phyloP scores from a whole-genome alignment of 2,113 vertebrate species.

The Caranx melampygus region DNA sequence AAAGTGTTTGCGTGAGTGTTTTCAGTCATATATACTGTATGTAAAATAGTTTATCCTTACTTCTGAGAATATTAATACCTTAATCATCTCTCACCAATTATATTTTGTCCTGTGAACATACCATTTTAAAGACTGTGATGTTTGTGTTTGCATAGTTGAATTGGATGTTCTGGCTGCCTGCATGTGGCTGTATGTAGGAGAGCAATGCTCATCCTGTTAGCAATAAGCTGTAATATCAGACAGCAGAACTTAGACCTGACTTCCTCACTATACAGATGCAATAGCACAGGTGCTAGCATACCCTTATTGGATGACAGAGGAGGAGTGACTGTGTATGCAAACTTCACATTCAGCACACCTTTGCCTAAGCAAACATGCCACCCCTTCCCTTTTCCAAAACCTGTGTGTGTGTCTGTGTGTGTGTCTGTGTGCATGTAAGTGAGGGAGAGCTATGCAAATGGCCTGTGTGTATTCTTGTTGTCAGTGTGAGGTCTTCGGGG shows the following conservation, averaged over 20 bases:
- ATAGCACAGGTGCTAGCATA: constrained; percentile 75
- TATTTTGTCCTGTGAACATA: constrained; percentile 63
- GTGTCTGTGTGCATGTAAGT: constrained; percentile 47
- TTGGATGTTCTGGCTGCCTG: constrained; percentile 64
- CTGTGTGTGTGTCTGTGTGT: constrained; percentile 3
- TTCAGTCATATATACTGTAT: constrained; percentile 55
- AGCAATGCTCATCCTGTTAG: constrained; percentile 71
- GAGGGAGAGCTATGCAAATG: constrained; percentile 78
- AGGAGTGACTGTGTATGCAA: constrained; percentile 71
- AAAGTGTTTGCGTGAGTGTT: constrained; percentile 52
- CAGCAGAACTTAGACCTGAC: constrained; percentile 71
- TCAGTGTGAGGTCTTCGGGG: constrained; percentile 35
- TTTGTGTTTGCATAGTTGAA: constrained; percentile 67
- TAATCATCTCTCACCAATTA: constrained; percentile 43
- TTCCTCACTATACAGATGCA: constrained; percentile 75
- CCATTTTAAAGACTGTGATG: constrained; percentile 68
- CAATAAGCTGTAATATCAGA: constrained; percentile 78
- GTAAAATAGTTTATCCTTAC: constrained; percentile 61
- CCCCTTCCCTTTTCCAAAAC: constrained; percentile 37
- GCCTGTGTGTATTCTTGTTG: constrained; percentile 53
- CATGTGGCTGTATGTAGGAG: constrained; percentile 62
- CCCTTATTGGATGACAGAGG: constrained; percentile 60
- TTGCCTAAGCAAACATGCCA: constrained; percentile 76
- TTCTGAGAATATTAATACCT: constrained; percentile 54
- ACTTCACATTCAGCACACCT: constrained; percentile 70